Base-by-base conservation (phyloP, 1,140 invertebrate genomes). In the Diprion similis region DNA sequence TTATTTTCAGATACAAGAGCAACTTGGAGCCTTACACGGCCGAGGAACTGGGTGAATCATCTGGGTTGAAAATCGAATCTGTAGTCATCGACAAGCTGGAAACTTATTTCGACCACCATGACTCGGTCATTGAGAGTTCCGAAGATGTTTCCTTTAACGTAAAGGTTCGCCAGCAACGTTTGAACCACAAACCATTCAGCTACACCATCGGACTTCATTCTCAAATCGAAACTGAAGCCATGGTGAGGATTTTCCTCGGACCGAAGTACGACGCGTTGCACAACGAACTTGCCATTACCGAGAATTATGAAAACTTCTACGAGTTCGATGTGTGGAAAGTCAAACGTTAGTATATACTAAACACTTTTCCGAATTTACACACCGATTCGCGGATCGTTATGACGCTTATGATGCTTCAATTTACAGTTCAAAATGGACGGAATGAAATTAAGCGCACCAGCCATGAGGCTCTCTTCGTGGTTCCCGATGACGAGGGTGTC, bases 71-170 rank as follows among this genome's bases (percentile, higher is more conserved):
- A 77, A 89, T 95, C 73, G 89, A 92, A 72, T 89, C 89, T 51
- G 88, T 94, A 7, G 79, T 84, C 2, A 88, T 93, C 3, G 91
- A 92, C 82, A 90, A 91, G 69, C 83, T 95, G 9, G 87, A 90
- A 17, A 95, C 94, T 24, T 95, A 91, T 82, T 94, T 94, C 85
- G 92, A 94, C 68, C 87, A 93, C 47, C 92, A 91, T 77, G 91
- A 93, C 78, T 78, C 93, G 17, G 90, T 93, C 75, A 90, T 94
- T 46, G 92, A 89, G 79, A 93, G 94, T 77, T 74, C 78, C 9
- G 80, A 85, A 10, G 83, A 81, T 8, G 82, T 86, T 10, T 64
- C 68, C 0, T 71, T 72, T 1, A 18, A 80, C 9, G 71, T 87
- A 7, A 84, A 86, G 72, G 72, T 78, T n/a, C 81, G 83, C 8